Base-by-base conservation (phyloP, 2,113 vertebrate species). In the Epinephelus moara region DNA sequence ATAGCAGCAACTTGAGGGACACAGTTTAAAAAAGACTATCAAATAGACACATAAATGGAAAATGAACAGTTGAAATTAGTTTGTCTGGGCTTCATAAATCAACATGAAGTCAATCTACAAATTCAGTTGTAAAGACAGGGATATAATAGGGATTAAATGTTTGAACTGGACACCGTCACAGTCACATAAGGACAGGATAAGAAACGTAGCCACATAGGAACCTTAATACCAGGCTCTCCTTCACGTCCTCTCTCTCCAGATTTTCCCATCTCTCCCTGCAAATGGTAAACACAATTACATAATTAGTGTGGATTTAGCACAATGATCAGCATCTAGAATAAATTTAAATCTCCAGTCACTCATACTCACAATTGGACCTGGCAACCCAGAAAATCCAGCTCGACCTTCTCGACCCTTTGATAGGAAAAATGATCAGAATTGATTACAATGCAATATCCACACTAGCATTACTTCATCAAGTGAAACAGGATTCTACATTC, bases 161-260 rank as follows among this genome's bases (percentile, higher is more conserved):
- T 75, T 62, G 11, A 23, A 15, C 50, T 69, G 27, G 62, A 78
- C 45, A n/a, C 1, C 0, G 7, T 40, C 33, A 37, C 33, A 55
- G 42, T 78, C 45, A 74, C 13, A 52, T 52, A 13, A 75, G 4
- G 11, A 81, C 60, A 75, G 45, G 77, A 74, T 76, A 85, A 82
- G 49, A 94, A 90, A 78, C 77, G 82, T 64, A 90, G 88, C 81
- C 88, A 94, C 57, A 89, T 88, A 93, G 80, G 91, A 95, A 96
- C 95, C 95, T 96, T 96, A 91, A 95, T 95, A 95, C 95, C 95
- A 83, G 94, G 92, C 75, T 94, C 92, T 95, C 95, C 95, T 93
- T 95, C 94, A 80, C 75, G 85, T 82, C 95, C 95, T 69, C 30
- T 72, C 19, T 91, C 90, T 93, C 95, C 95, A 25, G 92, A 87